Evolutionary conservation across 2,113 vertebrate species (phyloP), one percentile per base, ranked within the genome.

Genomic region (Callocephalon fimbriatum): DNA sequence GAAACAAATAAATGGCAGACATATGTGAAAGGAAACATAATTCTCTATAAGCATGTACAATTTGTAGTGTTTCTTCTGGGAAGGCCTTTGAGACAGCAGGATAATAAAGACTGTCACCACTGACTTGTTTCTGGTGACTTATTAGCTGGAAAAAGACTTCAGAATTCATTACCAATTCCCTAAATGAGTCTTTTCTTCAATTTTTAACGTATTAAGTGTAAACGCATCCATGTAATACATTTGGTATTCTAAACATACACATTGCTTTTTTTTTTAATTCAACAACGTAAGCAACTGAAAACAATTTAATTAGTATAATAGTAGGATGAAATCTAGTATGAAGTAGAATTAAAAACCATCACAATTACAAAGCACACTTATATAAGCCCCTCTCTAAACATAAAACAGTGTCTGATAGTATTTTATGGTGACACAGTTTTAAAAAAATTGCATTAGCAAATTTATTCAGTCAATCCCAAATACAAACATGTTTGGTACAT

Each of bases 161-260:
- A 59, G 80, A 68, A 86, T 74, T 93, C 73, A 91, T 87, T 89
- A 89, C 3, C 26, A 92, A 90, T 67, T 88, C 93, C 80, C 72
- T 71, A 71, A 68, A 83, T 65, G 63, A 86, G 32, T 44, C 21
- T 81, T 82, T 54, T 63, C 63, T 38, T 89, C 76, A 54, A 32
- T 66, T 91, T 95, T 91, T 89, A 77, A 89, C 75, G 44, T 35
- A 81, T 72, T 91, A 95, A 84, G 47, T 48, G 40, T 76, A 95
- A 93, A 84, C 27, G 93, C 19, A 47, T 90, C 77, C 44, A 85
- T 84, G 90, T 93, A 78, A 96, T 42, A 44, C 1, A 89, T 96
- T 95, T 91, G 58, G 38, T 88, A 92, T 94, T 96, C 92, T 74
- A 97, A 94, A 81, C 40, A 71, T 72, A 94, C 25, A 61, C 44